Evolutionary conservation across 1,140 invertebrate genomes (phyloP).

Genomic region (Drosophila oshimai): DNA sequence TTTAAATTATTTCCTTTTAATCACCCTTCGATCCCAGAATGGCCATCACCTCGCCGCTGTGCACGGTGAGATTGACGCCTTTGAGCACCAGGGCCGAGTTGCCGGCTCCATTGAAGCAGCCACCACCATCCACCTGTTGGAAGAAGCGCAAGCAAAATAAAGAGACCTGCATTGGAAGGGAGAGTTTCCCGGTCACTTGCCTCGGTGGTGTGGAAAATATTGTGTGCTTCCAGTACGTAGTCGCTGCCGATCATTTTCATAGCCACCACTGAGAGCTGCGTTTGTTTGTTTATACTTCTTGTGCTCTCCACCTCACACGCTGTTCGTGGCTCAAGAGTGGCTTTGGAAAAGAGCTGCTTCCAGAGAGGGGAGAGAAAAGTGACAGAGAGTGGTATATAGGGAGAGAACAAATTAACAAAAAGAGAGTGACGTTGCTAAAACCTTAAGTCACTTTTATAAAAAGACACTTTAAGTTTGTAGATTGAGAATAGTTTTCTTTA

Average conservation of each 20-base stretch:
- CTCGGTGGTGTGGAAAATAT: conserved; percentile 94
- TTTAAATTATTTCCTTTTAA: not conserved
- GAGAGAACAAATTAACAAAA: not conserved
- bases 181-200: conserved; percentile 83
- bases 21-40: conserved; percentile 95
- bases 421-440: not conserved
- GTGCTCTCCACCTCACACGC: conserved; percentile 33
- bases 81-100: conserved; percentile 93
- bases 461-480: no score
- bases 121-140: conserved; percentile 89
- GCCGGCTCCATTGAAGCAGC: conserved; percentile 90
- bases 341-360: not conserved
- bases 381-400: conserved; percentile 16
- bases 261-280: conserved; percentile 36
- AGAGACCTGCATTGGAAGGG: conserved; percentile 27
- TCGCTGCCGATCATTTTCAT: conserved; percentile 90
- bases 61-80: conserved; percentile 94
- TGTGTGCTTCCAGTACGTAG: conserved; percentile 93
- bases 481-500: no score
- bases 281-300: conserved; percentile 56
- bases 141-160: conserved; percentile 28
- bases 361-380: conserved; percentile 9
- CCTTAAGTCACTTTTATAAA: not conserved
- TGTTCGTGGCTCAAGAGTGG: conserved; percentile 49
- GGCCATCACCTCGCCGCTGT: conserved; percentile 95